Conservation (phyloP, 2,888 invertebrate species). For the Eupithecia dodoneata region DNA sequence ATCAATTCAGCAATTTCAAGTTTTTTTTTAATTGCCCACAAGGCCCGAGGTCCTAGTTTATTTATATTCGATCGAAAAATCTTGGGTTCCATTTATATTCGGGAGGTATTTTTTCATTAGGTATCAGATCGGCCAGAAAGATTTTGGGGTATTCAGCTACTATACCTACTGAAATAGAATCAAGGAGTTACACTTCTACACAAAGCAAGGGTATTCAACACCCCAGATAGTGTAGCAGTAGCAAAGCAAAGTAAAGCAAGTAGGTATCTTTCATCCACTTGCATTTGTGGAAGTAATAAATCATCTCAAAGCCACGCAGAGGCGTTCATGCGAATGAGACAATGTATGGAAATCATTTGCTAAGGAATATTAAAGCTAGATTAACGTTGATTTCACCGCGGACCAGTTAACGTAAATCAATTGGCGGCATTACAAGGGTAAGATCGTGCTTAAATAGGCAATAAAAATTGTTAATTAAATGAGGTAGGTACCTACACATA, state of each 20-base stretch:
- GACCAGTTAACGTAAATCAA: slow-evolving; percentile 2
- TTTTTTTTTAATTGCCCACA: not conserved
- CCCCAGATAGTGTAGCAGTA: slow-evolving; percentile 22
- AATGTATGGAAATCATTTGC: slow-evolving; percentile 26
- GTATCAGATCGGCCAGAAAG: not conserved
- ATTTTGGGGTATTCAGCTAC: not conserved
- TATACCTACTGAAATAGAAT: not conserved
- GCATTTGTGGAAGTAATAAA: slow-evolving; percentile 35
- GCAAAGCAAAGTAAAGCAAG: slow-evolving; percentile 23
- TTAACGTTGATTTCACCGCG: slow-evolving; percentile 11
- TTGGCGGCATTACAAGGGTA: not conserved
- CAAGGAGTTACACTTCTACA: slow-evolving; percentile 22
- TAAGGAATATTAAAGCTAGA: slow-evolving; percentile 17
- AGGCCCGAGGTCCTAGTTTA: too few species aligned
- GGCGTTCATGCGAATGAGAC: slow-evolving; percentile 34
- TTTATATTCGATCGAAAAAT: too few species aligned
- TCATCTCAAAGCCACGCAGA: slow-evolving; percentile 39
- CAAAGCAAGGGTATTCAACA: not conserved
- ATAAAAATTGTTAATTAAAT: not conserved
- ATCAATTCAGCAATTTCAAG: not conserved
- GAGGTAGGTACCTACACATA: not conserved
- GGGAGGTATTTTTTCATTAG: not conserved
- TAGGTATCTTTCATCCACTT: slow-evolving; percentile 41
- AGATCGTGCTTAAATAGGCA: not conserved
- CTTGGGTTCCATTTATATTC: too few species aligned